Evolutionary conservation across 2,113 vertebrate species (phyloP), one percentile per base, ranked within the genome.

Genomic region (Chaetodon trifascialis): DNA sequence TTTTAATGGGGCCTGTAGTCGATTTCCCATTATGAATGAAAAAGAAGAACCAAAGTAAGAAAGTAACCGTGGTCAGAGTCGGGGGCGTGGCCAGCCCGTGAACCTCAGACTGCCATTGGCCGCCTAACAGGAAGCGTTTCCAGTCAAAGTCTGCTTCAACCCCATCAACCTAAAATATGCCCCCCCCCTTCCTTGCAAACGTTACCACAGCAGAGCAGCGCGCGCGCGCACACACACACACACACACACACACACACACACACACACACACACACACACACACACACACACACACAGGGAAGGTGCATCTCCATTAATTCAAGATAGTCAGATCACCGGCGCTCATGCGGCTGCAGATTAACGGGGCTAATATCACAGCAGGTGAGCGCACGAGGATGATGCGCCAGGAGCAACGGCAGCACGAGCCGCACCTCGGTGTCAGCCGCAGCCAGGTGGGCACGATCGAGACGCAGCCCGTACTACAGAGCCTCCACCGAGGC

Each of bases 31-130:
- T 74, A 67, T 25, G 63, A 49, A 40, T 46, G 21, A 60, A 54
- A 56, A 58, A 58, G 30, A 68, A 36, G 30, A 68, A 36, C 19
- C 19, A 58, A 38, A 44, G 36, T 52, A 23, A 25, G 25, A 75
- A 25, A 65, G 60, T 44, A 70, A 46, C 5, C 7, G 25, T 4
- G 6, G 56, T 83, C 25, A 52, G 16, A 46, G 46, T 34, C 46
- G 62, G 70, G 81, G 91, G 94, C 77, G 93, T 88, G 83, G 92
- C 44, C 82, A 83, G 79, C 23, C 60, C 73, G 6, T 84, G 72
- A 92, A 89, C 86, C 79, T 36, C 78, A 85, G 64, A 70, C 79
- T 80, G 73, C 85, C 52, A 92, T 91, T 94, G 91, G 90, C 77
- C 59, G 58, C n/a, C 15, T 10, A 59, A 77, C 68, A 85, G 89